Conservation (phyloP, 2,113 vertebrate species). For the Ellobius talpinus region DNA sequence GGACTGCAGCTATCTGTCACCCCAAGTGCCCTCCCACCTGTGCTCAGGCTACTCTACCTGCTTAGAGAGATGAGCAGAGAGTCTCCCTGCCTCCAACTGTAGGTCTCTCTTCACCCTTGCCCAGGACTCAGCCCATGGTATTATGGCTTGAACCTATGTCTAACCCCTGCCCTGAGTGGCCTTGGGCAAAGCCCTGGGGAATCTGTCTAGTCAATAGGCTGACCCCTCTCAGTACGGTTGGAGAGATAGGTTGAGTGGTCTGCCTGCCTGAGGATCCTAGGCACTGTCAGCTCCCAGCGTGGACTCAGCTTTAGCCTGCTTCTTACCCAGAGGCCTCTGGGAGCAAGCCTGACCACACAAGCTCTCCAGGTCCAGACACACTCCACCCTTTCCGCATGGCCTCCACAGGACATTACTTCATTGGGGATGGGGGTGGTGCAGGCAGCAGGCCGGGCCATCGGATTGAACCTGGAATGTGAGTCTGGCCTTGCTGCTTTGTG, state of each 20-base stretch:
- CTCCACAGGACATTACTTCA: constrained; percentile 63
- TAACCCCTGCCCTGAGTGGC: neutral
- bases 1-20: neutral
- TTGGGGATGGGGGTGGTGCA: neutral
- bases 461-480: neutral
- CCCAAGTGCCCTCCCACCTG: neutral
- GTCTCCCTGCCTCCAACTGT: no score
- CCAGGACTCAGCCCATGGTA: neutral
- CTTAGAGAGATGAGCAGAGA: neutral
- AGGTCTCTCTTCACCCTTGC: neutral
- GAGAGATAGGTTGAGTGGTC: neutral
- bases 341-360: neutral
- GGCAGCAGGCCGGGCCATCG: neutral
- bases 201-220: neutral
- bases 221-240: rapidly evolving
- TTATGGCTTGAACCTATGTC: neutral
- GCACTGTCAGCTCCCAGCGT: neutral
- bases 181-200: no score
- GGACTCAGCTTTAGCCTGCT: neutral
- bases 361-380: neutral
- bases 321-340: neutral
- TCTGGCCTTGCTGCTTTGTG: neutral
- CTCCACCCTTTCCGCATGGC: constrained; percentile 22
- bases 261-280: rapidly evolving
- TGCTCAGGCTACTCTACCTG: neutral